Percentiles rank a stretch among this genome's conserved stretches.
phyloP scores from a whole-genome alignment of 23 tunicate species.

The Trididemnum miniatum region DNA sequence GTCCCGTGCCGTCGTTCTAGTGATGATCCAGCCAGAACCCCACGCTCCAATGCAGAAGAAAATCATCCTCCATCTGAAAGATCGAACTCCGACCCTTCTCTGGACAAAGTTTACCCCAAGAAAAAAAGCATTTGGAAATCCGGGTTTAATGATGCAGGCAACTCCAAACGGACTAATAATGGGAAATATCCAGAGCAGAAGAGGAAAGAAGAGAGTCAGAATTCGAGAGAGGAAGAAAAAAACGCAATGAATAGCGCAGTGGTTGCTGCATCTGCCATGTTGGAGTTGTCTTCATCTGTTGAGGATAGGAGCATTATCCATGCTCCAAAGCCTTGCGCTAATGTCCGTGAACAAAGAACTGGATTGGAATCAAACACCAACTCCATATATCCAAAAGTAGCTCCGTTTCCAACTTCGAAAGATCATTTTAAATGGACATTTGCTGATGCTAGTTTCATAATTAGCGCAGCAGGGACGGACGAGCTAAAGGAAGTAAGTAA shows the following conservation, averaged over 20 bases:
- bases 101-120: not conserved
- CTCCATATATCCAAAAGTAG: conserved; percentile 14
- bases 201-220: not conserved
- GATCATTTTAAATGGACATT: conserved; percentile 57
- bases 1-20: not conserved
- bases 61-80: not conserved
- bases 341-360: not conserved
- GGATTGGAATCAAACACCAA: not conserved
- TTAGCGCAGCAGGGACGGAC: conserved; percentile 62
- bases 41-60: not conserved
- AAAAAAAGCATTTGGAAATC: not conserved
- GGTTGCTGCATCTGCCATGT: conserved; percentile 24
- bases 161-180: not conserved
- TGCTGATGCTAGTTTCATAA: conserved; percentile 30
- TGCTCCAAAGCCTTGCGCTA: not conserved
- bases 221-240: not conserved
- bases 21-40: not conserved
- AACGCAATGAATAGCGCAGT: not conserved
- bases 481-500: conserved; percentile 40
- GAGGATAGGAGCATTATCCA: not conserved
- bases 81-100: not conserved
- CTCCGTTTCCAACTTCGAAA: conserved; percentile 9
- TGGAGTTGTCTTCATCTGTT: conserved; percentile 8
- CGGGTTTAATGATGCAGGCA: not conserved
- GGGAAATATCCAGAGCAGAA: not conserved